phyloP scores from a whole-genome alignment of 2,797 vertebrate genomes.

The Malacoctenus gilli region DNA sequence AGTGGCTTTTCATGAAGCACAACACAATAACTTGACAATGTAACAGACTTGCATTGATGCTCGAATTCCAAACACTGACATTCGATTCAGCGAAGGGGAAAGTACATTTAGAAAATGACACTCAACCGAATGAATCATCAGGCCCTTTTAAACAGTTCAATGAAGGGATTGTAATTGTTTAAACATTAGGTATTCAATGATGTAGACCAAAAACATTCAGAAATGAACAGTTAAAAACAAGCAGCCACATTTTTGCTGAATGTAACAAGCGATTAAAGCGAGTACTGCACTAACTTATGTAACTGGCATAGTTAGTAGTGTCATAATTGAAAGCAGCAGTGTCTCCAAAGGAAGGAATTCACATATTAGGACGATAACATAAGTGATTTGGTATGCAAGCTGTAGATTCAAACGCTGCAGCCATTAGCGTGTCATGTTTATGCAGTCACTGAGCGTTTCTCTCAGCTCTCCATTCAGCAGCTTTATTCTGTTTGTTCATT shows the following conservation, averaged over 20 bases:
- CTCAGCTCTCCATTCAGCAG: not conserved
- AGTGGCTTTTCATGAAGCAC: no score
- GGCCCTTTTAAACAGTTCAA: not conserved
- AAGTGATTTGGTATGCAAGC: not conserved
- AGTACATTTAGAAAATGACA: constrained; percentile 1
- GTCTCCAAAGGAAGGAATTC: not conserved
- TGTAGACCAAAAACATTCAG: constrained; percentile 12
- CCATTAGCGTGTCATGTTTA: not conserved
- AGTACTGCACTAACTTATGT: constrained; percentile 28
- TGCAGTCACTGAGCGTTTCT: constrained; percentile 2
- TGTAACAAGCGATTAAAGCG: constrained; percentile 37
- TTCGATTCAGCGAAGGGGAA: not conserved
- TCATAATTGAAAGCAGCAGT: not conserved
- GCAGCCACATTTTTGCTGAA: constrained; percentile 18
- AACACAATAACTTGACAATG: not conserved
- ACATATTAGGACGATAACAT: not conserved
- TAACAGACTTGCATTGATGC: constrained; percentile 1
- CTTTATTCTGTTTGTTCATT: constrained; percentile 4
- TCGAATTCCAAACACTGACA: not conserved
- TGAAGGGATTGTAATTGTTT: not conserved
- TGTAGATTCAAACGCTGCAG: not conserved
- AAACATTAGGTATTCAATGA: not conserved
- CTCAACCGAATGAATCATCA: not conserved
- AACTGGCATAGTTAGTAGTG: constrained; percentile 8
- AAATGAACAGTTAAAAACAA: constrained; percentile 19